These are phyloP conservation scores for Crocidura indochinensis DNA, from an alignment of 2,797 vertebrate genomes.

Conservation along the genomic window DNA sequence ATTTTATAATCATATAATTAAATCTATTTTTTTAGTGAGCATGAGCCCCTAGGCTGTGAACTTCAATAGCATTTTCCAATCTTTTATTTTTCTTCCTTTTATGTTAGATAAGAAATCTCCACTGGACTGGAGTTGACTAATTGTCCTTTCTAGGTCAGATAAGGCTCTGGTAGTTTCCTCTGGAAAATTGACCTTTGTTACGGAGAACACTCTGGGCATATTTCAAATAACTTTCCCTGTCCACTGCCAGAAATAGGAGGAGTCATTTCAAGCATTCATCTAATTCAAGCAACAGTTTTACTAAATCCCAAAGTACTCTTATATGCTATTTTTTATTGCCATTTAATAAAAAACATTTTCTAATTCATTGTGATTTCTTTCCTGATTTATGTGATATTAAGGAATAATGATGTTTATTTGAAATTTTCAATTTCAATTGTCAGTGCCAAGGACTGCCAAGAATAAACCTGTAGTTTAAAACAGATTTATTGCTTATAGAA, in stretches of 20 bases:
- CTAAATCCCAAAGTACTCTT: conserved; percentile 37
- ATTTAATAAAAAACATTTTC: conserved; percentile 1
- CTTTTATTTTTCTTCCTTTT: conserved; percentile 38
- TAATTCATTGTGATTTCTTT: neutral
- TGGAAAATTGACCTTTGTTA: no score
- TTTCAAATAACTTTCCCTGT: neutral
- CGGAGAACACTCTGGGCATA: no score
- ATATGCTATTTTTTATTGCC: conserved; percentile 6
- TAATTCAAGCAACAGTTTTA: neutral
- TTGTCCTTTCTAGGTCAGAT: neutral
- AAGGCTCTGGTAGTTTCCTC: neutral
- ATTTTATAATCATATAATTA: no score
- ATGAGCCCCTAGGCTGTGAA: neutral
- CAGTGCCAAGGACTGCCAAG: no score
- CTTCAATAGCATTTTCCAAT: conserved; percentile 4
- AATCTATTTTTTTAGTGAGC: neutral
- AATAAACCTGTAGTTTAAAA: no score
- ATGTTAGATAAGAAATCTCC: neutral
- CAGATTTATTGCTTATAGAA: no score
- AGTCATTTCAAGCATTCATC: neutral
- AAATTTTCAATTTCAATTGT: no score
- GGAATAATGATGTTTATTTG: neutral
- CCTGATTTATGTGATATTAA: neutral
- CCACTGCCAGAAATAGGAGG: neutral
- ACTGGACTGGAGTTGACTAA: neutral